phyloP scores from a whole-genome alignment of 2,113 vertebrate genomes.

The Montifringilla adamsi region DNA sequence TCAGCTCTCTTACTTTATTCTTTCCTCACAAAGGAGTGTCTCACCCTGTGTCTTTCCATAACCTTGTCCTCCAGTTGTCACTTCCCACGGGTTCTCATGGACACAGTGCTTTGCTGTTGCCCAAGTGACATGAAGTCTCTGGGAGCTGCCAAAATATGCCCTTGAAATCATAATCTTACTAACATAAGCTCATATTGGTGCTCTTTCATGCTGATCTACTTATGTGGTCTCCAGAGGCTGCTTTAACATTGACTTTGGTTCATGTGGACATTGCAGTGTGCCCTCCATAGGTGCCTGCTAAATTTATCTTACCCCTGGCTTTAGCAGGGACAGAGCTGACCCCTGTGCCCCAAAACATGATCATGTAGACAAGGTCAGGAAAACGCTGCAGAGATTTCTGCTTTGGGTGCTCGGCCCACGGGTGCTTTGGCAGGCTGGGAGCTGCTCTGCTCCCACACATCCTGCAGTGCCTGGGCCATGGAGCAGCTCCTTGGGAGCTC shows the following conservation, averaged over 20 bases:
- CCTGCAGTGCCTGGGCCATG: background rate
- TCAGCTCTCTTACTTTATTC: background rate
- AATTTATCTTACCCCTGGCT: background rate
- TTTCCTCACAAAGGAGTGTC: background rate
- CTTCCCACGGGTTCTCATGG: accelerated
- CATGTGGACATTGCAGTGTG: background rate
- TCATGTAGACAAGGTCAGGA: background rate
- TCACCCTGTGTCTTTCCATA: background rate
- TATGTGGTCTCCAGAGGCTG: background rate
- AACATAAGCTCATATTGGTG: background rate
- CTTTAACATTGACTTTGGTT: background rate
- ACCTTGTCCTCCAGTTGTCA: background rate
- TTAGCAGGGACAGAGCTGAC: background rate
- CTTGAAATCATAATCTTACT: constrained; percentile 38
- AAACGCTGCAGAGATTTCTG: background rate
- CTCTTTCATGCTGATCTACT: background rate
- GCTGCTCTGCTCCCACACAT: background rate
- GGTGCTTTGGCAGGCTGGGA: background rate
- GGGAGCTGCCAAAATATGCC: background rate
- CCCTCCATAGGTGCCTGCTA: background rate
- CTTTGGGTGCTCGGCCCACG: background rate
- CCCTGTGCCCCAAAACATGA: accelerated
- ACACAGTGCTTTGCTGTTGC: background rate
- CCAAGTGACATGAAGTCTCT: background rate
- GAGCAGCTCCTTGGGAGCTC: accelerated